Evolutionary conservation across 2,113 vertebrate species (phyloP), one percentile per base, ranked within the genome.

Genomic region (Fulmarus glacialis): DNA sequence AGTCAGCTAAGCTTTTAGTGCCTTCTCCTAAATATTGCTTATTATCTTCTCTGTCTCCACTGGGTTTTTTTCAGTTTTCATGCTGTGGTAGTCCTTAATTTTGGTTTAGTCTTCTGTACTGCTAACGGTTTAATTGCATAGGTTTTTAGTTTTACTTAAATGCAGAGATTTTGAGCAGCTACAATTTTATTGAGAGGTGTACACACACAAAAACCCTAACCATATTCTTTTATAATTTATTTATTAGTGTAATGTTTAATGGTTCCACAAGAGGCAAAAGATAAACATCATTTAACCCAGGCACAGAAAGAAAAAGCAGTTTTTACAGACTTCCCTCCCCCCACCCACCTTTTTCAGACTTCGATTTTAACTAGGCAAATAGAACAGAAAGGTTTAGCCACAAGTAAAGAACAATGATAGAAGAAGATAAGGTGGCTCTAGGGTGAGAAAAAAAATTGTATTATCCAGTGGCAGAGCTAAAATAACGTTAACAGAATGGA

Each of bases 211-310:
- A 71, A 48, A 9, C 5, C 32, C 20, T 72, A n/a, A 53, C 24
- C 22, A 3, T 56, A 22, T 29, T 89, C 7, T 87, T 91, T 85
- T 75, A 45, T 29, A 36, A 48, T 84, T 78, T 50, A 84, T 97
- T 96, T 92, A 90, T 95, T 90, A 32, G 23, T 81, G 43, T 89
- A 84, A 89, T 91, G 52, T 70, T 95, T 91, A 94, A 85, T 93
- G 87, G 62, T 97, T 96, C 92, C 82, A 96, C 78, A 75, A 91
- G 78, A 95, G 87, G 93, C 95, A 91, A 88, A 96, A 91, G n/a
- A 90, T 55, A 60, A 93, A 85, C 62, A 87, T 81, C 14, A 89
- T 72, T 93, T 93, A 90, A 96, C 74, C 74, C 62, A 94, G 92
- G 90, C 96, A 96, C 74, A 90, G 91, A 68, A 90, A 63, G 68